phyloP scores from a whole-genome alignment of 2,888 invertebrate genomes.

The Cyclophora albipunctata region DNA sequence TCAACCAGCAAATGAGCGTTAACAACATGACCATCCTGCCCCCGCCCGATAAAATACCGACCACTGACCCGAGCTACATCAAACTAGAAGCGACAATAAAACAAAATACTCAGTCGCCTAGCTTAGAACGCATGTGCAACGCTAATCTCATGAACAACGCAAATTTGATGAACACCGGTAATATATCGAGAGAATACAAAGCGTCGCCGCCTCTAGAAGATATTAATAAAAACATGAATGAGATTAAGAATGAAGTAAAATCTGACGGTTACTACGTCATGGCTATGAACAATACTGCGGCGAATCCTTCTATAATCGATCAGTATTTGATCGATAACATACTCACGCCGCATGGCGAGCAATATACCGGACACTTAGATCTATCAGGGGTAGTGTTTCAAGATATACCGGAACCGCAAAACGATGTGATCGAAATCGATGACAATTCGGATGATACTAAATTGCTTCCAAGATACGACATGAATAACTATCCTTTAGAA shows the following conservation, averaged over 20 bases:
- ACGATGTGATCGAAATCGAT: constrained; percentile 66
- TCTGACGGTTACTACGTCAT: constrained; percentile 59
- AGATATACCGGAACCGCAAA: constrained; percentile 50
- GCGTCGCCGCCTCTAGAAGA: constrained; percentile 66
- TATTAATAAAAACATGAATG: constrained; percentile 62
- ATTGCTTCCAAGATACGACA: constrained; percentile 55
- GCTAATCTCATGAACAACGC: constrained; percentile 64
- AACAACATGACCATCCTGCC: constrained; percentile 55
- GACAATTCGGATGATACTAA: constrained; percentile 68
- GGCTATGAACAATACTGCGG: constrained; percentile 38
- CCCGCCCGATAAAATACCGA: constrained; percentile 54
- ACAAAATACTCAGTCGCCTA: constrained; percentile 65
- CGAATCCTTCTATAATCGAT: constrained; percentile 54
- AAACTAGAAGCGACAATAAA: constrained; percentile 64
- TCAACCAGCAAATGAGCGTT: constrained; percentile 58
- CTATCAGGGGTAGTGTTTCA: constrained; percentile 48
- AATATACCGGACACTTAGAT: constrained; percentile 55
- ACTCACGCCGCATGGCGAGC: constrained; percentile 41
- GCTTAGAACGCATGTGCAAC: constrained; percentile 62
- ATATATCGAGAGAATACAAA: constrained; percentile 56
- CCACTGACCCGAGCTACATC: constrained; percentile 63
- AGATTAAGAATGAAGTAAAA: constrained; percentile 66
- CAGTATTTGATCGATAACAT: constrained; percentile 63
- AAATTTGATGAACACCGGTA: constrained; percentile 47
- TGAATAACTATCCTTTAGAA: constrained; percentile 56